Evolutionary conservation across 2,888 invertebrate species (phyloP).

Genomic region (Pristionchus mayeri): DNA sequence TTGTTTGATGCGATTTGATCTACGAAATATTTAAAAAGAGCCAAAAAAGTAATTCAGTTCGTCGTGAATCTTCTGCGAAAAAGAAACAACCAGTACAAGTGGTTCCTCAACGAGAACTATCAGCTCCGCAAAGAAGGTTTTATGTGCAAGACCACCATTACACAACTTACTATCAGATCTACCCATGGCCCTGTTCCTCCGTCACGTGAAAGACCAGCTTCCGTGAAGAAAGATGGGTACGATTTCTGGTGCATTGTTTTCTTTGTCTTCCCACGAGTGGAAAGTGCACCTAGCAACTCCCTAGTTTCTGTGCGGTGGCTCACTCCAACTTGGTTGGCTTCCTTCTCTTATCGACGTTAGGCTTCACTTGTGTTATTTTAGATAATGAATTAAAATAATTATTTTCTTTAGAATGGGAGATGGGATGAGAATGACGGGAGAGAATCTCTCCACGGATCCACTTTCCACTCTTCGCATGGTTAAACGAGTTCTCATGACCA

Average conservation of each 20-base stretch:
- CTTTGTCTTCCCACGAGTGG: not conserved
- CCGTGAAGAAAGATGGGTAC: conserved; percentile 12
- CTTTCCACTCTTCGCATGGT: conserved; percentile 66
- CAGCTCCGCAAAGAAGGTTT: not conserved
- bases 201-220: too few relatives aligned
- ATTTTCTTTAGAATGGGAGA: conserved; percentile 61
- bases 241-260: not conserved
- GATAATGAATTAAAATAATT: not conserved
- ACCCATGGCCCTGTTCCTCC: not conserved
- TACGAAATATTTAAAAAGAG: not conserved
- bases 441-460: conserved; percentile 61
- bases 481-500: conserved; percentile 61
- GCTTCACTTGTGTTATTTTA: not conserved
- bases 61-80: not conserved
- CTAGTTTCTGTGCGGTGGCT: not conserved
- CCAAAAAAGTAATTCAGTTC: not conserved
- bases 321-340: not conserved
- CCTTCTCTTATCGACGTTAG: not conserved
- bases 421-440: conserved; percentile 60
- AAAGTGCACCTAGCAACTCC: not conserved
- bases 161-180: too few relatives aligned
- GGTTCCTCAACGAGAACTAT: not conserved
- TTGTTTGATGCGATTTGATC: not conserved
- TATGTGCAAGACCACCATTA: too few relatives aligned
- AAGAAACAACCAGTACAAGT: not conserved